phyloP scores from a whole-genome alignment of 1,140 invertebrate genomes.

The Drosophila subpulchrella region DNA sequence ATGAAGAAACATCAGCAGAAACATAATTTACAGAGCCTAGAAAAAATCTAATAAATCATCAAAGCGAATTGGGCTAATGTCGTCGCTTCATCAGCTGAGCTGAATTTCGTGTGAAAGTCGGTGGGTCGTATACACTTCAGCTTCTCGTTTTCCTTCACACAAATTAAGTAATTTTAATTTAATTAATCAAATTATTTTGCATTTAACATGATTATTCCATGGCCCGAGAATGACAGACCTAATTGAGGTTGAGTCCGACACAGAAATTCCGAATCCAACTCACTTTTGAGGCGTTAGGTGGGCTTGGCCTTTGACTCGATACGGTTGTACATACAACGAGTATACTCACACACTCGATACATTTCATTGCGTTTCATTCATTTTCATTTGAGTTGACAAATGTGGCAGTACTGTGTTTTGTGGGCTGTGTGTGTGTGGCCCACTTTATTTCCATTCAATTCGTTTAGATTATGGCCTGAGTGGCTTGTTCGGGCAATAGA shows the following conservation, averaged over 20 bases:
- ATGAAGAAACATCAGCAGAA: conserved; percentile 35
- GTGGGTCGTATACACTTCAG: neutral
- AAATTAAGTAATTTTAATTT: conserved; percentile 71
- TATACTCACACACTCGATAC: conserved; percentile 42
- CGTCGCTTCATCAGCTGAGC: conserved; percentile 45
- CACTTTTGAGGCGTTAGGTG: conserved; percentile 37
- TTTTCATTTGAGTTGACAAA: conserved; percentile 80
- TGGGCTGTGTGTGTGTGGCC: conserved; percentile 52
- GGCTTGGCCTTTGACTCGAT: conserved; percentile 52
- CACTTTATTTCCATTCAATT: conserved; percentile 76
- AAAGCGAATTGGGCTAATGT: conserved; percentile 77
- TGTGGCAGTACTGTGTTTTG: conserved; percentile 46
- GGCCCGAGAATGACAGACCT: conserved; percentile 36
- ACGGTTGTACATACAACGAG: conserved; percentile 20
- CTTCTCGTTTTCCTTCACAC: conserved; percentile 29
- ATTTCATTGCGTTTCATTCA: conserved; percentile 72
- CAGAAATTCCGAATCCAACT: conserved; percentile 38
- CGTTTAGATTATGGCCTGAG: conserved; percentile 56
- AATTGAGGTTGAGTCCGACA: conserved; percentile 46
- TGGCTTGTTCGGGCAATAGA: conserved; percentile 36
- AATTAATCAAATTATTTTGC: conserved; percentile 69
- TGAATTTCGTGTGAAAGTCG: conserved; percentile 66
- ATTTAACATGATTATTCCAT: conserved; percentile 52
- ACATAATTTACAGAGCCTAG: conserved; percentile 73
- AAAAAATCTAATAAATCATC: conserved; percentile 78